These are phyloP conservation scores for Enteromius argenteus DNA, from an alignment of 2,797 vertebrate species.

Conservation along the genomic window DNA sequence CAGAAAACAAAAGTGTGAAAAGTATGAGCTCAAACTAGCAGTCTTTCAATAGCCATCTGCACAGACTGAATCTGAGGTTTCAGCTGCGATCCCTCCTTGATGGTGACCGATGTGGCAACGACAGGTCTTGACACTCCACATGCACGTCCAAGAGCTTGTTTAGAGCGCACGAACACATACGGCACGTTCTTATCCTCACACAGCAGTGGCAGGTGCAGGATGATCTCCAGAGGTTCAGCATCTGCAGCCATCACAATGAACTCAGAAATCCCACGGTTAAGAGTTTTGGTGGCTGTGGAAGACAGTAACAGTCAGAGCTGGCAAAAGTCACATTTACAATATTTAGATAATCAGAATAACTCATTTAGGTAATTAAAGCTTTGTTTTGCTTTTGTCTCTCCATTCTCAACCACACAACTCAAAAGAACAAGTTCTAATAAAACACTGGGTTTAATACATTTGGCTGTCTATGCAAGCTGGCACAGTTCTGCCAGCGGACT, in stretches of 20 bases:
- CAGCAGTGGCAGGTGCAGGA: conserved; percentile 93
- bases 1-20: not conserved
- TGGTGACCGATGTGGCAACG: conserved; percentile 95
- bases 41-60: conserved; percentile 95
- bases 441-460: not conserved
- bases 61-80: conserved; percentile 97
- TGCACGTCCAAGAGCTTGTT: conserved; percentile 93
- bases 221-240: conserved; percentile 96
- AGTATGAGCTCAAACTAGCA: conserved; percentile 83
- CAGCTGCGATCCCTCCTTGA: conserved; percentile 97
- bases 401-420: not conserved
- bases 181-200: conserved; percentile 99
- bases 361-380: not conserved
- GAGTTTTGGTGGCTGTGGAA: conserved; percentile 91
- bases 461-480: too few relatives aligned
- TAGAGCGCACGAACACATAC: conserved; percentile 96
- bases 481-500: too few relatives aligned
- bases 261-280: conserved; percentile 96
- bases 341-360: not conserved
- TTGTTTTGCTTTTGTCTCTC: too few relatives aligned
- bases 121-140: conserved; percentile 95
- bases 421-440: not conserved
- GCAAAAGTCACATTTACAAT: not conserved
- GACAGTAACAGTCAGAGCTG: not conserved
- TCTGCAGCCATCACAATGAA: conserved; percentile 99